These are phyloP conservation scores for Intellagama lesueurii DNA, from an alignment of 2,797 vertebrate species.

Conservation along the genomic window DNA sequence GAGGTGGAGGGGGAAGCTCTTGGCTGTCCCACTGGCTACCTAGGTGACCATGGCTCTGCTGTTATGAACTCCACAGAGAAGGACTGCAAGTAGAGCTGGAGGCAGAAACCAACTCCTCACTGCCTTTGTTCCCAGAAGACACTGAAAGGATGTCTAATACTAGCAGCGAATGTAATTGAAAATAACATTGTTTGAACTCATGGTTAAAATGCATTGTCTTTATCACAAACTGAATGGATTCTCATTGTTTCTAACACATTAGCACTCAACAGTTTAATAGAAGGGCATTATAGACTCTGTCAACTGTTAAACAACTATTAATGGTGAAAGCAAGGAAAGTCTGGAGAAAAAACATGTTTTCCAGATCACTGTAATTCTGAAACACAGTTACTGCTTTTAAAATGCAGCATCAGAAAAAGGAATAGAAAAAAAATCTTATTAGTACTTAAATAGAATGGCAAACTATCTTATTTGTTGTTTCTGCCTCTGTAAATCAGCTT, in stretches of 20 bases:
- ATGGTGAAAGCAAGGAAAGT: conserved; percentile 40
- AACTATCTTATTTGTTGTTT: conserved; percentile 42
- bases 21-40: too few relatives aligned
- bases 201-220: conserved; percentile 42
- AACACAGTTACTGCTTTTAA: conserved; percentile 10
- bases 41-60: neutral
- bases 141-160: neutral
- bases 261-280: conserved; percentile 23
- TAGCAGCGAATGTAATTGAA: conserved; percentile 37
- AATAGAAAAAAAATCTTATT: conserved; percentile 22
- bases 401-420: conserved; percentile 16
- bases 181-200: conserved; percentile 29
- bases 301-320: conserved; percentile 18
- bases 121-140: neutral
- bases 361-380: conserved; percentile 31
- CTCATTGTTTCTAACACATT: conserved; percentile 45
- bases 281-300: conserved; percentile 13
- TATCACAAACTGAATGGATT: conserved; percentile 41
- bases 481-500: conserved; percentile 19
- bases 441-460: neutral
- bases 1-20: too few relatives aligned
- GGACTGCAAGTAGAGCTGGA: neutral
- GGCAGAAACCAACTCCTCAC: neutral
- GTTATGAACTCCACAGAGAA: neutral
- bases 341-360: conserved; percentile 28